Evolutionary conservation across 2,113 vertebrate genomes (phyloP).

Genomic region (Odontesthes bonariensis): DNA sequence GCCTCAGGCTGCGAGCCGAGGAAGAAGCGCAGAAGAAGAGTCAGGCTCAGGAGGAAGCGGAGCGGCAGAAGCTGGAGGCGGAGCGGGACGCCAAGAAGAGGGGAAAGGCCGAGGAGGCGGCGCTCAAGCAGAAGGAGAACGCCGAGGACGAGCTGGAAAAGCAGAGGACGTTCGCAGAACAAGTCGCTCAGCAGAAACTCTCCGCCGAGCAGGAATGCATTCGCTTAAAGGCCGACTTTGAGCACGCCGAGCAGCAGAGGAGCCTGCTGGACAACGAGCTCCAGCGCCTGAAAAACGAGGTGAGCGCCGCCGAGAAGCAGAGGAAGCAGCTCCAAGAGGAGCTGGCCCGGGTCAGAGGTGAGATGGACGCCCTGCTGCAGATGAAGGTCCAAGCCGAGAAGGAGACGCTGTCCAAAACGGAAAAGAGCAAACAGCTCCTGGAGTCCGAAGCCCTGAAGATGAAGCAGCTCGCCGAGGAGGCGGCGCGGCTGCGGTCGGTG

Average conservation of each 20-base stretch:
- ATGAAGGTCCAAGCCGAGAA: constrained; percentile 90
- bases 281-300: constrained; percentile 89
- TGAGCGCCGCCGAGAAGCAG: constrained; percentile 84
- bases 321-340: constrained; percentile 92
- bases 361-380: constrained; percentile 92
- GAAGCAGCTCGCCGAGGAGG: constrained; percentile 95
- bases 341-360: constrained; percentile 88
- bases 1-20: constrained; percentile 92
- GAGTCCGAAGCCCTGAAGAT: constrained; percentile 91
- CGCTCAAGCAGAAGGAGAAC: constrained; percentile 91
- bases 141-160: constrained; percentile 93
- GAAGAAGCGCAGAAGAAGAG: constrained; percentile 94
- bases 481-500: constrained; percentile 86
- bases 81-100: constrained; percentile 91
- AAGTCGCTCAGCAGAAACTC: constrained; percentile 91
- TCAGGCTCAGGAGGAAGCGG: constrained; percentile 91
- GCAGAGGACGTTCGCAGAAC: constrained; percentile 90
- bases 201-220: constrained; percentile 93
- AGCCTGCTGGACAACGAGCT: constrained; percentile 92
- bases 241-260: constrained; percentile 92
- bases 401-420: constrained; percentile 87
- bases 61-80: constrained; percentile 93
- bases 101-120: constrained; percentile 90
- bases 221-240: constrained; percentile 90
- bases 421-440: constrained; percentile 94